phyloP scores from a whole-genome alignment of 2,888 invertebrate species.

The Tiliacea citrago region DNA sequence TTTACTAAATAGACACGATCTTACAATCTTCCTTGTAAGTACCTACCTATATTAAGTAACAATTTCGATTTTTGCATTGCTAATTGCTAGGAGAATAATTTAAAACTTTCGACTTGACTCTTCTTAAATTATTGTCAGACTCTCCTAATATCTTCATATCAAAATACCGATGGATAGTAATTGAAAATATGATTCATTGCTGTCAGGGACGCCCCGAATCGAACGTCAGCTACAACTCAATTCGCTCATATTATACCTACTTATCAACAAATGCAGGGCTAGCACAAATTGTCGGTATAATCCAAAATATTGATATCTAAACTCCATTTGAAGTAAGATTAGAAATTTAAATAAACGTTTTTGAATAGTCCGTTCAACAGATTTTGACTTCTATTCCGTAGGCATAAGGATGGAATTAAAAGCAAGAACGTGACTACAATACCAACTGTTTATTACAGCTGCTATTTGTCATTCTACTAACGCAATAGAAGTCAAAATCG shows the following conservation, averaged over 20 bases:
- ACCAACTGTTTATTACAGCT: too few relatives aligned
- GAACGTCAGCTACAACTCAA: slow-evolving; percentile 58
- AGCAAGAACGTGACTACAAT: too few relatives aligned
- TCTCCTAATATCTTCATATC: slow-evolving; percentile 57
- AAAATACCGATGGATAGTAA: slow-evolving; percentile 56
- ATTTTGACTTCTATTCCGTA: too few relatives aligned
- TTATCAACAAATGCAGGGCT: slow-evolving; percentile 48
- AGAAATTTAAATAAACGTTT: too few relatives aligned
- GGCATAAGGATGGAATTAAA: too few relatives aligned
- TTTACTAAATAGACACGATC: slow-evolving; percentile 17
- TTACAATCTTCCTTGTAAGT: not conserved
- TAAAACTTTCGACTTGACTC: not conserved
- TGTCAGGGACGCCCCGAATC: slow-evolving; percentile 46
- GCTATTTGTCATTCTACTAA: too few relatives aligned
- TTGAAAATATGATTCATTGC: slow-evolving; percentile 64
- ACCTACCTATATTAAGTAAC: not conserved
- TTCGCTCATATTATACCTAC: slow-evolving; percentile 53
- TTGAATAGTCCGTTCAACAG: too few relatives aligned
- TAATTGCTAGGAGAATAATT: not conserved
- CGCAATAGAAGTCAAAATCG: too few relatives aligned
- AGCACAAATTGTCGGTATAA: slow-evolving; percentile 8
- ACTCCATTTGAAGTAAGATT: too few relatives aligned
- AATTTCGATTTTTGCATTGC: not conserved
- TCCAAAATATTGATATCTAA: not conserved
- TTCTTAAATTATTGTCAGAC: slow-evolving; percentile 9